Evolutionary conservation across 2,797 vertebrate genomes (phyloP), one percentile per base, ranked within the genome.

Genomic region (Iguana delicatissima): DNA sequence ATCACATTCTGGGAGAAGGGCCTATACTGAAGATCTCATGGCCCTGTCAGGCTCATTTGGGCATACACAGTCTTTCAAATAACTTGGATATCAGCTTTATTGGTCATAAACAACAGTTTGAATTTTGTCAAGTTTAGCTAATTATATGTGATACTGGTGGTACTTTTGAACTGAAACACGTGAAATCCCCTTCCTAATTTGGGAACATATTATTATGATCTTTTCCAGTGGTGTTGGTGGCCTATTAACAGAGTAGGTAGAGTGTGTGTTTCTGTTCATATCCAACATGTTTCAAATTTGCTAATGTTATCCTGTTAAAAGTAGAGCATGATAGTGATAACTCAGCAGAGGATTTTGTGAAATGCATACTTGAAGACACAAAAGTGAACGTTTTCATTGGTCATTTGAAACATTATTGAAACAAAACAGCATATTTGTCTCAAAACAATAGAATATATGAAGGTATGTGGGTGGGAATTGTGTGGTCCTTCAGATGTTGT

Each of bases 381-480:
- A 52, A 80, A 84, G 22, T 76, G 35, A 77, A 14, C 22, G 67
- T 79, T 85, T 69, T n/a, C 24, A 85, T 79, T 89, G 59, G 6
- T 81, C 22, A 32, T 84, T 20, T 12, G 24, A 76, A 62, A 88
- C 22, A 22, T 80, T 92, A 16, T 35, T 64, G 9, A 74, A 67
- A 50, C 84, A 35, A 1, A 84, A 46, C 52, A 90, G 50, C 86
- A 90, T 14, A 12, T 86, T 26, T 4, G 1, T 82, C 81, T 62
- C 74, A 67, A 83, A 93, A 38, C 76, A 14, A 46, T 74, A 76
- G 55, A 91, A 6, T 86, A 88, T 32, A 22, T 87, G 59, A 57
- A 83, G 42, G 26, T 57, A 50, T 16, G 7, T 46, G 29, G 42
- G 84, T 81, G 22, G 89, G 7, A 90, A 29, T 83, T 55, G 67